Conservation (phyloP, 2,113 vertebrate genomes). For the Labeo rohita region DNA sequence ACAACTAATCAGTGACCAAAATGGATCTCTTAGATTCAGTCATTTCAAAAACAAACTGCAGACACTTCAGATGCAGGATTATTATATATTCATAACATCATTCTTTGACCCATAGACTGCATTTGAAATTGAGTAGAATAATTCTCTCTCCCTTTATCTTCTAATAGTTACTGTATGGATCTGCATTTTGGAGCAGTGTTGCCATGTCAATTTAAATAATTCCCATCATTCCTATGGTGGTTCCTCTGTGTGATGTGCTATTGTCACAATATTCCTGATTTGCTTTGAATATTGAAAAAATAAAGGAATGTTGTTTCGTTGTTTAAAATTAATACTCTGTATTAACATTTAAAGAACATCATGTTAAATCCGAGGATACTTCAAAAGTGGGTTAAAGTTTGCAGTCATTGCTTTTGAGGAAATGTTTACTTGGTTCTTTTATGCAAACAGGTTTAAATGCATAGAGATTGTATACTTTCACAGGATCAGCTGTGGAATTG, state of each 20-base stretch:
- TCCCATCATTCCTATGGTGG: conserved; percentile 7
- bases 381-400: background rate
- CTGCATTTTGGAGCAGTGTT: background rate
- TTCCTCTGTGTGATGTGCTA: background rate
- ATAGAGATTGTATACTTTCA: background rate
- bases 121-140: background rate
- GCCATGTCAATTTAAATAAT: background rate
- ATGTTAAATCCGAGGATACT: background rate
- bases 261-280: background rate
- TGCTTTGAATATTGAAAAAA: background rate
- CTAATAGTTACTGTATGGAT: background rate
- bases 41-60: background rate
- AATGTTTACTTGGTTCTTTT: background rate
- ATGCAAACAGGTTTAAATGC: background rate
- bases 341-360: conserved; percentile 2
- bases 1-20: conserved; percentile 16
- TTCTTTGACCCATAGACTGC: background rate
- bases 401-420: background rate
- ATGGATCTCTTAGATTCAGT: background rate
- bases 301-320: background rate
- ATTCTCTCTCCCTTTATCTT: background rate
- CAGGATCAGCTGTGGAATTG: background rate
- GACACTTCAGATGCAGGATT: background rate
- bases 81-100: background rate
- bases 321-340: background rate